Base-by-base conservation (phyloP, 2,888 invertebrate species). In the Eueremaeus valkanovi region DNA sequence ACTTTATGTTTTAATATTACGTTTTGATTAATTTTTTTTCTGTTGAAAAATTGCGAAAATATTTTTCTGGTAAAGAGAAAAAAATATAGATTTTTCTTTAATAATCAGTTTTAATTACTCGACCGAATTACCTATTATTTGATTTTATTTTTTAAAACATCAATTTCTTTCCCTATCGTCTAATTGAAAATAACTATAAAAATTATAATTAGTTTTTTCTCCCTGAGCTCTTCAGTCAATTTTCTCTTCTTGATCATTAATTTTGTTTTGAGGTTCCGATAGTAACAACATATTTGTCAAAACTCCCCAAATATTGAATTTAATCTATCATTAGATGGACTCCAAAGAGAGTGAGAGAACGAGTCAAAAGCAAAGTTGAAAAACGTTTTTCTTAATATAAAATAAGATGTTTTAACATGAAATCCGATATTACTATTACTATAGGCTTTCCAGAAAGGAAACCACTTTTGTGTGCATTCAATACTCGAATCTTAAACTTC, bases 161-260 rank as follows among this genome's bases (percentile, higher is more conserved):
- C n/a, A 55, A 55, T 24, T 29, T 27, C 9, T 63, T 8, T 31
- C 2, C 6, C 27, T 36, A 8, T 36, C 5, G 24, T 55, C 33
- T 33, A 63, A 63, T 63, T 63, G 63, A 63, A 63, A 63, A 63
- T 63, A 11, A 31, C 31, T 63, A 63, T 63, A 63, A 63, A 63
- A 63, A 63, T 63, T 63, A 63, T 63, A 63, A 63, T 63, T 63
- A 63, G 63, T 33, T 63, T 63, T 63, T 63, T 5, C 13, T 55
- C n/a, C n/a, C n/a, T n/a, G n/a, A n/a, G n/a, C n/a, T n/a, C n/a
- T n/a, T n/a, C n/a, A n/a, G n/a, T n/a, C n/a, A n/a, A n/a, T n/a
- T n/a, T n/a, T n/a, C n/a, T n/a, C n/a, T n/a, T n/a, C 24, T 55
- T 11, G 31, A 16, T 31, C 63, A 63, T 63, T 63, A 63, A 63